These are phyloP conservation scores for Protobothrops flavoviridis DNA, from an alignment of 2,113 vertebrate genomes.

Conservation along the genomic window DNA sequence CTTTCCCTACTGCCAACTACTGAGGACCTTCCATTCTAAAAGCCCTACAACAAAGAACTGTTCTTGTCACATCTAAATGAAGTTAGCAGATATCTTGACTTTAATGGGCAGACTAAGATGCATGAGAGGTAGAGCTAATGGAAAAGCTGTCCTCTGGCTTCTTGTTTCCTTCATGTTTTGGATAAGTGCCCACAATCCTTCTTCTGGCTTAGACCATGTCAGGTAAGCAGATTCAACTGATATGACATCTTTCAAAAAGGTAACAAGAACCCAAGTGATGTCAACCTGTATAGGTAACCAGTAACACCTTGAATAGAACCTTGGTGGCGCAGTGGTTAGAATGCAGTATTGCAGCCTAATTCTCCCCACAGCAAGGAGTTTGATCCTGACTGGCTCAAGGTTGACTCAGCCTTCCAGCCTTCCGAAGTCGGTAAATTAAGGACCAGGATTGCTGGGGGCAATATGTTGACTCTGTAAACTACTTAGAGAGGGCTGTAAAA, in stretches of 20 bases:
- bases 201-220: background rate
- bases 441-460: too few relatives aligned
- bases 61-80: background rate
- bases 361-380: too few relatives aligned
- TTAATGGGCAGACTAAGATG: background rate
- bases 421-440: too few relatives aligned
- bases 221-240: background rate
- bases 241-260: background rate
- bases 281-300: background rate
- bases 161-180: background rate
- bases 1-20: background rate
- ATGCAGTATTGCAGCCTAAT: background rate
- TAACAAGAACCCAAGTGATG: background rate
- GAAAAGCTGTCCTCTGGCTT: background rate
- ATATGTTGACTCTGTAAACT: background rate
- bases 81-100: background rate
- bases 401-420: too few relatives aligned
- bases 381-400: too few relatives aligned
- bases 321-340: background rate
- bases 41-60: background rate
- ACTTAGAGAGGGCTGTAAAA: background rate
- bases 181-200: background rate
- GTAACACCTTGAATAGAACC: background rate
- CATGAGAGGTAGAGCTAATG: background rate
- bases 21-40: background rate